These are phyloP conservation scores for Tipula confusa DNA, from an alignment of 2,888 invertebrate species.

Conservation along the genomic window DNA sequence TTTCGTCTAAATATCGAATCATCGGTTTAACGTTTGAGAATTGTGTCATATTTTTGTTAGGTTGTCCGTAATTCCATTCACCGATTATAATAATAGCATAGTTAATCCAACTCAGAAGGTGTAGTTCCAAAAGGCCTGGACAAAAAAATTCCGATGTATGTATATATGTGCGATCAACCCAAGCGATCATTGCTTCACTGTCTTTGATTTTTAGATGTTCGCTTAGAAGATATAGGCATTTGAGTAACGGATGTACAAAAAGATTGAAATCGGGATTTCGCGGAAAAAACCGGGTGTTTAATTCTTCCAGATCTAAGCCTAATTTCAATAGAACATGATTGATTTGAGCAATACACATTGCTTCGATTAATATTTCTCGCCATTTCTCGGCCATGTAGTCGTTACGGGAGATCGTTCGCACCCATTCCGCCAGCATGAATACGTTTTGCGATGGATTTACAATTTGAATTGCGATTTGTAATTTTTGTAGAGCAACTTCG, in stretches of 20 bases:
- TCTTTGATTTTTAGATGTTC: constrained; percentile 38
- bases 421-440: constrained; percentile 35
- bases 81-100: neutral
- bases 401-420: neutral
- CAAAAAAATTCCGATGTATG: neutral
- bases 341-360: constrained; percentile 49
- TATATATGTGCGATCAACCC: neutral
- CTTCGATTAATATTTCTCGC: constrained; percentile 49
- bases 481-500: constrained; percentile 25
- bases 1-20: neutral
- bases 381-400: constrained; percentile 39
- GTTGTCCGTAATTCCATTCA: neutral
- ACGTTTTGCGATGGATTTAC: neutral
- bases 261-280: constrained; percentile 37
- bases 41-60: neutral
- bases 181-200: neutral
- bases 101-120: neutral
- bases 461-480: neutral
- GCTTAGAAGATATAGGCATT: constrained; percentile 44
- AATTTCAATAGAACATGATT: constrained; percentile 42
- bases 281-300: constrained; percentile 37
- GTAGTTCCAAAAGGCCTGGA: neutral
- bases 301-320: constrained; percentile 38
- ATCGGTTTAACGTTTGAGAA: neutral
- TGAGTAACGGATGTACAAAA: constrained; percentile 42